Percentiles rank a stretch among this genome's conserved stretches.
phyloP scores from a whole-genome alignment of 2,888 invertebrate genomes.

The Acanthosepion esculentum region DNA sequence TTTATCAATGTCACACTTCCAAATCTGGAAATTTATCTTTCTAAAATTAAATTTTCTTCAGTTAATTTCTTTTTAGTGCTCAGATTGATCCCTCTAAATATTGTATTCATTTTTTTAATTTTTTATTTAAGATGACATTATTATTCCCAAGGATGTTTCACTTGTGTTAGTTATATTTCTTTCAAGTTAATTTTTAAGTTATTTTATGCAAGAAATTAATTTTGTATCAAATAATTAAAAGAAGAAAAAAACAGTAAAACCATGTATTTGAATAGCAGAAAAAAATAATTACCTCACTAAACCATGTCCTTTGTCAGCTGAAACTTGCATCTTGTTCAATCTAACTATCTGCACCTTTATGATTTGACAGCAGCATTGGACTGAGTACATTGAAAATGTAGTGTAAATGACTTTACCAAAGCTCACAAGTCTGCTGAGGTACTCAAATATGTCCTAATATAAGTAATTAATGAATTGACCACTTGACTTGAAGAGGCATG shows the following conservation, averaged over 20 bases:
- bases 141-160: background rate
- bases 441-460: background rate
- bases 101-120: too few relatives aligned
- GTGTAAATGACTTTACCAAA: too few relatives aligned
- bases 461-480: background rate
- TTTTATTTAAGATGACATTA: background rate
- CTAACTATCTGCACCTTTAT: background rate
- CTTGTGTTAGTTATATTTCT: background rate
- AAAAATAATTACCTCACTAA: background rate
- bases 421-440: too few relatives aligned
- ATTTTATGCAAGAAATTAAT: background rate
- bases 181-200: background rate
- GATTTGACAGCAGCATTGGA: background rate
- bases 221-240: background rate
- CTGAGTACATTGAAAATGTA: too few relatives aligned
- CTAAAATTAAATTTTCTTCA: background rate
- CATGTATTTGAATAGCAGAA: too few relatives aligned
- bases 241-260: too few relatives aligned
- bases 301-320: background rate
- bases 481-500: background rate
- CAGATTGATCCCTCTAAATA: background rate
- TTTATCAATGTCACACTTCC: background rate
- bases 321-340: background rate
- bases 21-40: background rate
- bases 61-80: background rate